Evolutionary conservation across 1,140 invertebrate genomes (phyloP).

Genomic region (Sarcophaga bullata): DNA sequence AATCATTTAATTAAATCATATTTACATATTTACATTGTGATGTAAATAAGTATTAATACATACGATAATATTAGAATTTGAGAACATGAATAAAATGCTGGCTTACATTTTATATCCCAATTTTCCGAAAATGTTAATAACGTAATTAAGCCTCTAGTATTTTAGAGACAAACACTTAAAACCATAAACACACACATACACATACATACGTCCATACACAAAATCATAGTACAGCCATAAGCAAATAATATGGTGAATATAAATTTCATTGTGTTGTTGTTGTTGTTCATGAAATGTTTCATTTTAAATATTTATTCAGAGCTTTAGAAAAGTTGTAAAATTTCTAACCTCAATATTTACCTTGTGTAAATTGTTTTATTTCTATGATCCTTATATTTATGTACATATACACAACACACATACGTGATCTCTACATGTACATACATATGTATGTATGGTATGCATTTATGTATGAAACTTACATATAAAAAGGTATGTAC

Average conservation of each 20-base stretch:
- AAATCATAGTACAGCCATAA: neutral
- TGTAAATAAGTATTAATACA: neutral
- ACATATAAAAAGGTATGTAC: too few species aligned
- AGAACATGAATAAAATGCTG: neutral
- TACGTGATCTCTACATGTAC: too few species aligned
- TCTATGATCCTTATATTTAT: neutral
- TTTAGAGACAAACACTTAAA: neutral
- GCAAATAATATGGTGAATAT: neutral
- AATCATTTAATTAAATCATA: constrained; percentile 2
- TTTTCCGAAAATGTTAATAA: neutral
- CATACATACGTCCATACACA: too few species aligned
- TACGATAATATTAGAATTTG: neutral
- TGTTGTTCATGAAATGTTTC: constrained; percentile 12
- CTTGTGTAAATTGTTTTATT: constrained; percentile 13
- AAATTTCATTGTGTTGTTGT: neutral
- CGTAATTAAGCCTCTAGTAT: constrained; percentile 10
- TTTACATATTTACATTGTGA: neutral
- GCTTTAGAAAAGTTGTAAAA: constrained; percentile 17
- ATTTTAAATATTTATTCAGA: constrained; percentile 19
- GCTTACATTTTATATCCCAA: too few species aligned
- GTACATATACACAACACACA: neutral
- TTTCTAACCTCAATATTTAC: constrained; percentile 24
- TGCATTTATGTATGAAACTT: too few species aligned
- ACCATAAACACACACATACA: too few species aligned
- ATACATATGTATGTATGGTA: too few species aligned